phyloP scores from a whole-genome alignment of 2,113 vertebrate genomes.

The Peucedramus taeniatus region DNA sequence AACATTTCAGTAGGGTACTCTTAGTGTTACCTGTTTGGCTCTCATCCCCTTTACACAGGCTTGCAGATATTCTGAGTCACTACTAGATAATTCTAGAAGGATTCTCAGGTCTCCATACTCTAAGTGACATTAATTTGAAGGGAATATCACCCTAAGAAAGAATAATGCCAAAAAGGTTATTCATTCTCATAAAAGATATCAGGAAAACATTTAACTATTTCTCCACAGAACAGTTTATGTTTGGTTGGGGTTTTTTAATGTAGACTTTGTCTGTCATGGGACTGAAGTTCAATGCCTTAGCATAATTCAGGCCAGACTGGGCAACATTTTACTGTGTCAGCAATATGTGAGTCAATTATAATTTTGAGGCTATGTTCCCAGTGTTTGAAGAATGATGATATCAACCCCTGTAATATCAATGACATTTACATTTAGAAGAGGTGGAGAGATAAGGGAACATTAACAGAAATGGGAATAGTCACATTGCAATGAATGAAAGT shows the following conservation, averaged over 20 bases:
- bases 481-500: not conserved
- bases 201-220: not conserved
- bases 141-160: not conserved
- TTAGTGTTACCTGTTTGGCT: not conserved
- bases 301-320: not conserved
- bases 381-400: not conserved
- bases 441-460: not conserved
- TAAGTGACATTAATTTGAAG: not conserved
- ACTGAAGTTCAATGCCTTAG: not conserved
- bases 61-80: not conserved
- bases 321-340: not conserved
- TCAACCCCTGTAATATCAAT: not conserved
- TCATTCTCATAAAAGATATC: not conserved
- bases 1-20: not conserved
- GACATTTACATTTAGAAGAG: not conserved
- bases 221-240: not conserved
- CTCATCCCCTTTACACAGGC: not conserved
- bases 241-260: not conserved
- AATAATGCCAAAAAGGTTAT: not conserved
- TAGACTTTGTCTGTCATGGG: not conserved
- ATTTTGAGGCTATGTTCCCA: not conserved
- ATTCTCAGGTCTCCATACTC: not conserved
- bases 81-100: not conserved
- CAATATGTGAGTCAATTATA: not conserved
- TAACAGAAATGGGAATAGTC: not conserved